phyloP scores from a whole-genome alignment of 2,113 vertebrate genomes.

The Burhinus bistriatus region DNA sequence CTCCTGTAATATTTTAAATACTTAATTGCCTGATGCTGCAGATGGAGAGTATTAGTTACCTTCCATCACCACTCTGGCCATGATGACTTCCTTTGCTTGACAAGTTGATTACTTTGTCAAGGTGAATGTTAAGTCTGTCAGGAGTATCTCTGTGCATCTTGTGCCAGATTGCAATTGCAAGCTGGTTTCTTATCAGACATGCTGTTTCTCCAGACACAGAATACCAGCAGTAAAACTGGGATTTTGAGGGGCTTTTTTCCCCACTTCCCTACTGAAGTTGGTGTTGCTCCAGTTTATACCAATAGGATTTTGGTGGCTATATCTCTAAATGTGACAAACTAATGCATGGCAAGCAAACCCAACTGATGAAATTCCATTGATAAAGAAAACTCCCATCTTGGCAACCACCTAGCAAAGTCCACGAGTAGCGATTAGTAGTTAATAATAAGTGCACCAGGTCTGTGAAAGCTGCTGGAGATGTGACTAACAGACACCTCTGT shows the following conservation, averaged over 20 bases:
- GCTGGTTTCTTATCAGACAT: background rate
- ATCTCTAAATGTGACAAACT: background rate
- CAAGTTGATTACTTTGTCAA: conserved; percentile 19
- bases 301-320: background rate
- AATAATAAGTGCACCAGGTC: background rate
- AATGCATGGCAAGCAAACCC: background rate
- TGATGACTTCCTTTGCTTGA: background rate
- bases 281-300: background rate
- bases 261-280: background rate
- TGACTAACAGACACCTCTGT: background rate
- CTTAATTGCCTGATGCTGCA: background rate
- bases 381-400: background rate
- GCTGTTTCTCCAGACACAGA: background rate
- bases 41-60: background rate
- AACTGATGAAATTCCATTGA: background rate
- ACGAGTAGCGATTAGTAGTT: background rate
- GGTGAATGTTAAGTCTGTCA: background rate
- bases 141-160: background rate
- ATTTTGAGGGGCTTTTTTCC: background rate
- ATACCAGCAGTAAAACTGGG: background rate
- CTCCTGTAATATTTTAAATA: background rate
- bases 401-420: background rate
- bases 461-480: background rate
- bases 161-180: background rate
- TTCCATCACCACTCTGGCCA: background rate